A percentile compares a stretch with the other conserved stretches of the same genome.
Evolutionary conservation across 2,797 vertebrate species (phyloP).

Genomic region (Lagocephalus sceleratus): DNA sequence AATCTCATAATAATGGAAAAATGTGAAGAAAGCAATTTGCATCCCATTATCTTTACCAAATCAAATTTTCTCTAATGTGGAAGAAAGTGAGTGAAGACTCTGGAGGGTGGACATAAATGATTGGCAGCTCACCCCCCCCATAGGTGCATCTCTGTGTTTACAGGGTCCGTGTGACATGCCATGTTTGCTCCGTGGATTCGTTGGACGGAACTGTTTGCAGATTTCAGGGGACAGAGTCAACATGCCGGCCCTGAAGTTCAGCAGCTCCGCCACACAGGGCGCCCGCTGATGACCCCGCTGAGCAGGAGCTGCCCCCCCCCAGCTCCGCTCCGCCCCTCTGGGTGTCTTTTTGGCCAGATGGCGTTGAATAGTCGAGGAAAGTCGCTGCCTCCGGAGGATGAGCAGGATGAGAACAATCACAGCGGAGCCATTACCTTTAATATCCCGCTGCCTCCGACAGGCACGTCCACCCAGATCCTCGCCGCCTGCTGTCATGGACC

Average conservation of each 20-base stretch:
- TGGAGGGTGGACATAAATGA: constrained; percentile 6
- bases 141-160: constrained; percentile 27
- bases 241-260: constrained; percentile 41
- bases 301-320: constrained; percentile 29
- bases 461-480: constrained; percentile 15
- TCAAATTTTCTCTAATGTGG: constrained; percentile 8
- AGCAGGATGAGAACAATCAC: constrained; percentile 53
- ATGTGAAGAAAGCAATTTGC: constrained; percentile 7
- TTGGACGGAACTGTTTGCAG: constrained; percentile 51
- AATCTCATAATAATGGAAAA: background rate
- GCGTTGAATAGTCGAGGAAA: constrained; percentile 48
- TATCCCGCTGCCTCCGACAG: constrained; percentile 43
- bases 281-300: background rate
- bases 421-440: constrained; percentile 57
- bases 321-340: constrained; percentile 33
- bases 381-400: constrained; percentile 50
- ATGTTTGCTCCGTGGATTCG: constrained; percentile 55
- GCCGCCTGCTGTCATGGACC: constrained; percentile 3
- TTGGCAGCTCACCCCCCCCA: constrained; percentile 4
- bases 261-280: constrained; percentile 3
- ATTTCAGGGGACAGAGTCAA: constrained; percentile 45
- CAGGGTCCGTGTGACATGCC: constrained; percentile 52
- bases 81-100: constrained; percentile 8
- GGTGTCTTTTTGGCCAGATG: constrained; percentile 58
- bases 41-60: constrained; percentile 10